These are phyloP conservation scores for Andrena flavipes DNA, from an alignment of 2,888 invertebrate species.

Conservation along the genomic window DNA sequence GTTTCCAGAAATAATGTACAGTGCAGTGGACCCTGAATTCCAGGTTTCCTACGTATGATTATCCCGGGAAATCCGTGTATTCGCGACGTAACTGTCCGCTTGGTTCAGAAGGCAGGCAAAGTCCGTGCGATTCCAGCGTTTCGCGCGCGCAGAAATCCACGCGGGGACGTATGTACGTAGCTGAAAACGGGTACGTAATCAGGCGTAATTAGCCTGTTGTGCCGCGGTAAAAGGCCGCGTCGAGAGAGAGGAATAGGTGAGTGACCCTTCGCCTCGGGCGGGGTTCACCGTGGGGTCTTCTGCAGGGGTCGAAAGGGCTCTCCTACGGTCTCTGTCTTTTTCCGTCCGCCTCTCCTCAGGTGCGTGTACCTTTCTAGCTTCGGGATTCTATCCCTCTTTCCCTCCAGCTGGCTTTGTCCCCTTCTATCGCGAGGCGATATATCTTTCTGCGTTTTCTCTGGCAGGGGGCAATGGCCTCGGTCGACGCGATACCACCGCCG, in stretches of 20 bases:
- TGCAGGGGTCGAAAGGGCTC: slow-evolving; percentile 72
- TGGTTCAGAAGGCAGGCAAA: neutral
- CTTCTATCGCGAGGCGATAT: slow-evolving; percentile 63
- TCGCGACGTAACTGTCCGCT: neutral
- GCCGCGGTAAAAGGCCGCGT: slow-evolving; percentile 71
- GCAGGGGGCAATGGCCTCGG: slow-evolving; percentile 59
- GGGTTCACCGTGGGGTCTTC: slow-evolving; percentile 74
- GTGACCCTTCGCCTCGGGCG: slow-evolving; percentile 80
- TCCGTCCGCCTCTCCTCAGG: slow-evolving; percentile 45
- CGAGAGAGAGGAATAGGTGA: slow-evolving; percentile 77
- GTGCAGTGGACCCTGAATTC: too few relatives aligned
- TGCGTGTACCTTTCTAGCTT: slow-evolving; percentile 66
- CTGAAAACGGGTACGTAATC: slow-evolving; percentile 75
- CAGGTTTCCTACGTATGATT: neutral
- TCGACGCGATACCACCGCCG: slow-evolving; percentile 31
- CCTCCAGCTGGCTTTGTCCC: slow-evolving; percentile 60
- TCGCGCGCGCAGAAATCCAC: slow-evolving; percentile 32
- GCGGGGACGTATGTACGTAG: slow-evolving; percentile 60
- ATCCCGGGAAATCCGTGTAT: neutral
- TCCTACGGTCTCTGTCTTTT: slow-evolving; percentile 54
- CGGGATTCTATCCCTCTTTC: slow-evolving; percentile 68
- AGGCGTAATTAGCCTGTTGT: slow-evolving; percentile 79
- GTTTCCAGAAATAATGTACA: too few relatives aligned
- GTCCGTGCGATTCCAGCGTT: slow-evolving; percentile 23
- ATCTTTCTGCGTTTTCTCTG: slow-evolving; percentile 68